A percentile compares a stretch with the other conserved stretches of the same genome.
phyloP scores from a whole-genome alignment of 2,888 invertebrate genomes.

The Nymphalis urticae region DNA sequence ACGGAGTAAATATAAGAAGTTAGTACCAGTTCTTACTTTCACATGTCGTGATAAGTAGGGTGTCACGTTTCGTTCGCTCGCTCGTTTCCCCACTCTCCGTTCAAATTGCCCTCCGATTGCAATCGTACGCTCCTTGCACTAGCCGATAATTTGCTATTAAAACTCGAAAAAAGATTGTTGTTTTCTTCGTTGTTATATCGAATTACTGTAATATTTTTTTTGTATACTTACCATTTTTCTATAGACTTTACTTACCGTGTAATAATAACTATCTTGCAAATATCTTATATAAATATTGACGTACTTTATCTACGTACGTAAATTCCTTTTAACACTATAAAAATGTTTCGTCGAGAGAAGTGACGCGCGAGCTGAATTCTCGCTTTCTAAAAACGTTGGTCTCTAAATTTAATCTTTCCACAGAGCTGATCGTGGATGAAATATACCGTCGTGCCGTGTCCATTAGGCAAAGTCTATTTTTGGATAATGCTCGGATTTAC shows the following conservation, averaged over 20 bases:
- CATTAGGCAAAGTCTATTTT: conserved; percentile 73
- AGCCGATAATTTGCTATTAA: conserved; percentile 52
- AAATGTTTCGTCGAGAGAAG: conserved; percentile 31
- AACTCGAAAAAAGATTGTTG: conserved; percentile 41
- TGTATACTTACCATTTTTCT: not conserved
- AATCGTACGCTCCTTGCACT: conserved; percentile 57
- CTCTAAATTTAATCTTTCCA: conserved; percentile 71
- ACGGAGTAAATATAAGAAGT: conserved; percentile 45
- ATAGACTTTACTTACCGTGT: not conserved
- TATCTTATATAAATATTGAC: not conserved
- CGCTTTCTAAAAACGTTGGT: conserved; percentile 66
- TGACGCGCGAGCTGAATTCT: conserved; percentile 47
- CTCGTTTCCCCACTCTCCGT: conserved; percentile 72
- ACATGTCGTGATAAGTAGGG: conserved; percentile 72
- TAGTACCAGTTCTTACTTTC: conserved; percentile 74
- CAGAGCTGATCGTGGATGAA: conserved; percentile 61
- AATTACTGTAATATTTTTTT: not conserved
- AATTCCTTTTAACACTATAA: conserved; percentile 28
- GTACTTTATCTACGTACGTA: conserved; percentile 40
- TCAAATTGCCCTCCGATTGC: conserved; percentile 65
- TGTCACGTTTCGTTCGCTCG: conserved; percentile 75
- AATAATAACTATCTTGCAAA: not conserved
- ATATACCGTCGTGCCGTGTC: conserved; percentile 69
- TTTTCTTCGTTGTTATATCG: conserved; percentile 7
- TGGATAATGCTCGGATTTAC: conserved; percentile 57